Evolutionary conservation across 2,888 invertebrate genomes (phyloP).

Genomic region (Oscheius sp.): DNA sequence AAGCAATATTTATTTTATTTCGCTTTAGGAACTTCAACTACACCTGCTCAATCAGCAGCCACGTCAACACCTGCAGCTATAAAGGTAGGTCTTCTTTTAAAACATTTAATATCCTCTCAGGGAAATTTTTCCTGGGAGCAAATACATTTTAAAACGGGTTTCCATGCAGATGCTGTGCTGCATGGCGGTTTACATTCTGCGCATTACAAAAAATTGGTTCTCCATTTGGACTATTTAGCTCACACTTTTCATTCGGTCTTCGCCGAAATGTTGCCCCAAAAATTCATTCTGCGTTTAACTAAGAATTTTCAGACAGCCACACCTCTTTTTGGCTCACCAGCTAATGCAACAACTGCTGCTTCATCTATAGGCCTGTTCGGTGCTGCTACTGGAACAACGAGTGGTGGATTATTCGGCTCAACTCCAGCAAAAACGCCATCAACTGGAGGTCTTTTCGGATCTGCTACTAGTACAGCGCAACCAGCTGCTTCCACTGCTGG

Average conservation of each 20-base stretch:
- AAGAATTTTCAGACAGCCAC: not conserved
- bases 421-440: not conserved
- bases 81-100: no score
- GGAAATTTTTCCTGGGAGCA: no score
- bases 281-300: no score
- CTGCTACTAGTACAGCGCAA: not conserved
- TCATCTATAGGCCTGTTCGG: constrained; percentile 36
- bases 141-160: no score
- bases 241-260: no score
- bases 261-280: no score
- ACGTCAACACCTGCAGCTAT: not conserved
- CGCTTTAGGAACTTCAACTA: not conserved
- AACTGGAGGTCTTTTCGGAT: not conserved
- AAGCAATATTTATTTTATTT: not conserved
- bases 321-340: not conserved
- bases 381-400: constrained; percentile 2
- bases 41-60: not conserved
- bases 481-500: not conserved
- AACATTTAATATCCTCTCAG: no score
- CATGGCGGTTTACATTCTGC: no score
- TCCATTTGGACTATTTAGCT: no score
- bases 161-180: no score
- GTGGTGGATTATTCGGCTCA: constrained; percentile 11
- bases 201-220: no score
- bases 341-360: constrained; percentile 11